Evolutionary conservation across 2,113 vertebrate species (phyloP), one percentile per base, ranked within the genome.

Genomic region (Tenebrosternarchus preto): DNA sequence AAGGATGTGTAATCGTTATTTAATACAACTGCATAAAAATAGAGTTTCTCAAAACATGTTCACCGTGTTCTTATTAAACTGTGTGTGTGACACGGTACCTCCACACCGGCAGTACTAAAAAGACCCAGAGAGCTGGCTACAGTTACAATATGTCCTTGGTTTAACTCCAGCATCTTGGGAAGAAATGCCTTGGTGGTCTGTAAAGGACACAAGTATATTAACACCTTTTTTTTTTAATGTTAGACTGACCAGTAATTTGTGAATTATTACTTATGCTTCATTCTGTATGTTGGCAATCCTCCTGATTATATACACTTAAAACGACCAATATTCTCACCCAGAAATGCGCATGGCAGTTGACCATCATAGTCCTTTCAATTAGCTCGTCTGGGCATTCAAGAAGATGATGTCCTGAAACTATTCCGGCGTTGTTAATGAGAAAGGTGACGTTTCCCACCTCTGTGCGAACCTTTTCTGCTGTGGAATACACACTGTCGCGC

Each of bases 311-410:
- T 75, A 33, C 60, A 56, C 36, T 5, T 20, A 5, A 68, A 64
- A 31, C 27, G 5, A 33, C 16, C 29, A 36, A 36, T 4, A 8
- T 43, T 92, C 87, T 95, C 91, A 96, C 95, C 95, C 95, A 96
- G 85, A 96, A 96, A 85, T 96, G 95, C 5, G 95, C 95, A 0
- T 96, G 95, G 86, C 95, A 96, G 90, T 96, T 96, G 81, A 96
- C 95, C 95, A 95, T 95, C 95, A 96, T 94, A 81, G 95, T 96
- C 87, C 94, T 93, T 87, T 96, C 95, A 79, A 96, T 96, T 59
- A 96, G 93, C 86, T 96, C 95, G 71, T 96, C 95, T 0, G 95
- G 95, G 86, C 95, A 96, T 81, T 96, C 95, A 73, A 96, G 92
- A 31, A 96, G 94, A 86, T 96, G 95, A 85, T 93, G 95, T 29